Conservation (phyloP, 2,797 vertebrate species). For the Craterocephalus amniculus region DNA sequence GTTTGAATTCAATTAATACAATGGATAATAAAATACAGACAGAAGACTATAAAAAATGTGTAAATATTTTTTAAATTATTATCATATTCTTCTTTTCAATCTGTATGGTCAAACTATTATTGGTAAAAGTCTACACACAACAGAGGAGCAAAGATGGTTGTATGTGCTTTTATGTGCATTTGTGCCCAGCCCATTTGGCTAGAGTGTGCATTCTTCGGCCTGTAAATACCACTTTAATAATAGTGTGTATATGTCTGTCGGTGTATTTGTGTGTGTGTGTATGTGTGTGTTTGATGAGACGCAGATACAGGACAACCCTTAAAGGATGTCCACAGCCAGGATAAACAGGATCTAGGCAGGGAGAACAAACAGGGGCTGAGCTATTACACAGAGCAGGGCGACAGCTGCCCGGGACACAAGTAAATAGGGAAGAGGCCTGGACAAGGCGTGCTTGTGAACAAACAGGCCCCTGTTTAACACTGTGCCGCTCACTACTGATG, state of each 20-base stretch:
- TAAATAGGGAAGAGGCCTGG: conserved; percentile 86
- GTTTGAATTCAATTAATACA: conserved; percentile 1
- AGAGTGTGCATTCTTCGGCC: conserved; percentile 59
- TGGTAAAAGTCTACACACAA: conserved; percentile 46
- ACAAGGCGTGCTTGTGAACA: conserved; percentile 87
- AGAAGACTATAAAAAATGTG: background rate
- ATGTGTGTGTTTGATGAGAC: conserved; percentile 70
- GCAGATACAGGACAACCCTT: conserved; percentile 78
- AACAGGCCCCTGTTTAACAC: conserved; percentile 85
- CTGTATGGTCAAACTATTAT: conserved; percentile 42
- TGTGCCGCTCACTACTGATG: conserved; percentile 61
- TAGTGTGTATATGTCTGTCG: conserved; percentile 58
- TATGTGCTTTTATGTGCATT: conserved; percentile 40
- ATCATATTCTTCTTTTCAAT: conserved; percentile 33
- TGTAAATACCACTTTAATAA: conserved; percentile 75
- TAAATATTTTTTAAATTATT: conserved; percentile 39
- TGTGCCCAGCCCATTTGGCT: conserved; percentile 39
- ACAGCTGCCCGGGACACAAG: conserved; percentile 80
- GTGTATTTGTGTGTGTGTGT: conserved; percentile 47
- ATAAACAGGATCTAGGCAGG: conserved; percentile 80
- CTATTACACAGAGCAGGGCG: conserved; percentile 81
- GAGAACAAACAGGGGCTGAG: conserved; percentile 77
- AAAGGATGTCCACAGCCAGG: conserved; percentile 77
- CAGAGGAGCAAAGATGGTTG: conserved; percentile 19
- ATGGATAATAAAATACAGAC: conserved; percentile 8